phyloP scores from a whole-genome alignment of 2,797 vertebrate genomes.

The Lindbergichthys nudifrons region DNA sequence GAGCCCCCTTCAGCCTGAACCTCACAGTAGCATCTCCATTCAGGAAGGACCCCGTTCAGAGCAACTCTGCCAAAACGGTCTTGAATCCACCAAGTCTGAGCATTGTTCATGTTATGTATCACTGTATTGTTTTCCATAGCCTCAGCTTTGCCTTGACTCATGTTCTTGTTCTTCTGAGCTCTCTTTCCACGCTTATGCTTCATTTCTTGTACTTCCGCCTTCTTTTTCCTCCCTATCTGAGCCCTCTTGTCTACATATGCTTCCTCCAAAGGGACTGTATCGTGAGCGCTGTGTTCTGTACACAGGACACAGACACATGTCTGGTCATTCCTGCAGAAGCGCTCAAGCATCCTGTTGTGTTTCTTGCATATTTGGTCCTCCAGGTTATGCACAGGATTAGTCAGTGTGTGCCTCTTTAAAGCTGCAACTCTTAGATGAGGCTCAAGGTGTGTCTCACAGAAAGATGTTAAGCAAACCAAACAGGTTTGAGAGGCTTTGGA shows the following conservation, averaged over 20 bases:
- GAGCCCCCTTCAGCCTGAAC: constrained; percentile 16
- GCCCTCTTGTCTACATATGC: constrained; percentile 25
- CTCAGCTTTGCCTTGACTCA: constrained; percentile 10
- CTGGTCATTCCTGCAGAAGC: constrained; percentile 51
- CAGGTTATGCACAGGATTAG: constrained; percentile 53
- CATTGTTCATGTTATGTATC: neutral
- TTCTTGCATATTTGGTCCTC: constrained; percentile 56
- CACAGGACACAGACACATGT: constrained; percentile 52
- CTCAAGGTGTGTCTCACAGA: constrained; percentile 58
- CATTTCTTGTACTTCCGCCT: neutral
- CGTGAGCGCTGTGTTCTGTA: constrained; percentile 42
- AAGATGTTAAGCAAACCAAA: constrained; percentile 64
- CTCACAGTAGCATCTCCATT: constrained; percentile 42
- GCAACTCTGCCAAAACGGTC: constrained; percentile 20
- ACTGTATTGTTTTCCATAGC: neutral
- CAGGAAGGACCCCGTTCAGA: constrained; percentile 22
- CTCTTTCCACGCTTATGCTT: constrained; percentile 35
- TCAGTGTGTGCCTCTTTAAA: constrained; percentile 65
- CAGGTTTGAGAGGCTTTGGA: constrained; percentile 66
- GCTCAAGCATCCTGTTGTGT: constrained; percentile 59
- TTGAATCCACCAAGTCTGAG: neutral
- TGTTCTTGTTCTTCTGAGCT: constrained; percentile 10
- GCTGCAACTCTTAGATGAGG: constrained; percentile 50
- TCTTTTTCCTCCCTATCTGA: constrained; percentile 29
- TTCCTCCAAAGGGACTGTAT: constrained; percentile 48